Base-by-base conservation (phyloP, 1,140 invertebrate genomes). In the Agrilus planipennis region DNA sequence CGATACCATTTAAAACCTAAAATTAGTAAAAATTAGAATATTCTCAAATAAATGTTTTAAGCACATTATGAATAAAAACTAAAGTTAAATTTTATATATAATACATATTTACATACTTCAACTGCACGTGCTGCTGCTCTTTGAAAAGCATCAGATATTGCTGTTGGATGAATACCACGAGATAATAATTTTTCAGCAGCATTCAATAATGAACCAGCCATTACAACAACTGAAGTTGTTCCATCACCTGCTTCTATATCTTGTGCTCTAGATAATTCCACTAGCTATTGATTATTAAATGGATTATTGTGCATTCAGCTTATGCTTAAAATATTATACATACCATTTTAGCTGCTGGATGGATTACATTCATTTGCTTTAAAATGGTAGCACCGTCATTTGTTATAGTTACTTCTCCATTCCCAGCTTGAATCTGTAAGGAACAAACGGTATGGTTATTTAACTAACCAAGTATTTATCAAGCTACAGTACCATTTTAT, bases 311-410 rank as follows among this genome's bases (percentile, higher is more conserved):
- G n/a, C n/a, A n/a, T n/a, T n/a, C n/a, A n/a, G n/a, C n/a, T n/a
- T n/a, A n/a, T n/a, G n/a, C 18, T 36, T 30, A 7, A 11, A 41
- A 15, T 20, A 37, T 22, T 23, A 16, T 9, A 31, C 45, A 61
- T 74, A 92, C 89, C 94, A 99, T 98, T 80, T 97, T 98, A 27
- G 95, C 95, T 51, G 96, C 93, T 41, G 96, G 96, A 69, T 99
- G 96, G 49, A 94, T 72, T 7, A 99, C 91, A 69, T 93, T 92
- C 84, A 99, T 99, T 70, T 99, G 85, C 65, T 98, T 97, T 25
- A 99, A 68, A 68, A 99, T 99, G 18, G 96, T 99, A 18, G 96
- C 96, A 45, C 96, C 96, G 76, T 99, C 96, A 73, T 99, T 99
- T 31, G 95, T 99, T 41, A 99, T 99, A 7, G 93, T 99, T 0